A percentile compares a stretch with the other conserved stretches of the same genome.
phyloP scores from a whole-genome alignment of 1,140 invertebrate genomes.

The fruit fly (Drosophila melanogaster) region DNA sequence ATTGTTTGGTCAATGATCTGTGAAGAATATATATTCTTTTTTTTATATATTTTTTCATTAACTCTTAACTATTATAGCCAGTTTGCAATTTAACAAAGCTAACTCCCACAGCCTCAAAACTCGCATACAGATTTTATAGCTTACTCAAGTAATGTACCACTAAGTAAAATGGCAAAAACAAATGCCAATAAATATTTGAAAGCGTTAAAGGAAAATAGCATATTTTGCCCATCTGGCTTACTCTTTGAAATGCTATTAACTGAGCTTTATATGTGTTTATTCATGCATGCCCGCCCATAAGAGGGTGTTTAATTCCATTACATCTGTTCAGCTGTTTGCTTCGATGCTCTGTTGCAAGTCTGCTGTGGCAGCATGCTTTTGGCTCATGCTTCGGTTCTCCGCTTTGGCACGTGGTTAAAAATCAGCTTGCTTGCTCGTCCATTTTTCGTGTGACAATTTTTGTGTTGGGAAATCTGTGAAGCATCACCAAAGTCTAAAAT shows the following conservation, averaged over 20 bases:
- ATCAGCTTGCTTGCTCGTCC: background rate
- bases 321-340: conserved; percentile 15
- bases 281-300: conserved; percentile 14
- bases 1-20: background rate
- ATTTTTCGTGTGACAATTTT: conserved; percentile 10
- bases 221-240: no score
- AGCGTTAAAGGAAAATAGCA: no score
- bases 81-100: background rate
- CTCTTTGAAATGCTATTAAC: background rate
- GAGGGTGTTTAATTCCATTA: conserved; percentile 14
- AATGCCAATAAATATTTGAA: no score
- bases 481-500: conserved; percentile 65
- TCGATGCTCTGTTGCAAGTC: conserved; percentile 26
- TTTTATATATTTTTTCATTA: background rate
- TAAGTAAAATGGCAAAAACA: background rate
- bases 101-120: background rate
- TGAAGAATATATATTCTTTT: background rate
- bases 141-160: background rate
- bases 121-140: background rate
- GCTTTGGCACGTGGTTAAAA: conserved; percentile 13
- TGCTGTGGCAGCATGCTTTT: conserved; percentile 20
- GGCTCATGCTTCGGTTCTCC: background rate
- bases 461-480: conserved; percentile 61
- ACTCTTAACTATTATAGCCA: background rate
- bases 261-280: conserved; percentile 4